phyloP scores from a whole-genome alignment of 2,797 vertebrate genomes.

The Peromyscus melanophrys region DNA sequence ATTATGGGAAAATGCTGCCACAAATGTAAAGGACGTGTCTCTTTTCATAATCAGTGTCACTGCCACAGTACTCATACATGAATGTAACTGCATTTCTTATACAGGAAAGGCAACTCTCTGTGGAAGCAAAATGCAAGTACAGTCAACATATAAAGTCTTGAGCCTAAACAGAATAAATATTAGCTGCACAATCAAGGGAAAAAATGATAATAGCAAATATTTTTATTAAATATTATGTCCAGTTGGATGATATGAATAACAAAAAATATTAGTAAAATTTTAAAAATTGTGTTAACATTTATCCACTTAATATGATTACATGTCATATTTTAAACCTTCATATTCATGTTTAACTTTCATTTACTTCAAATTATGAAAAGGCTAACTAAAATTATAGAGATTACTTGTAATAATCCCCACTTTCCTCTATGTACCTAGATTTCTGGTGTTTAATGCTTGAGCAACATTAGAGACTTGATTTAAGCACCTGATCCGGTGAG shows the following conservation, averaged over 20 bases:
- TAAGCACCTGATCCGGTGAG: background rate
- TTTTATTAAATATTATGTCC: background rate
- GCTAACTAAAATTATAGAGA: background rate
- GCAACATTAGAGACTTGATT: background rate
- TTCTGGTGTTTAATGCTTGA: background rate
- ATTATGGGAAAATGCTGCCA: background rate
- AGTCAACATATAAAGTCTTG: background rate
- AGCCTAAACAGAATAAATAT: background rate
- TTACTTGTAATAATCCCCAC: background rate
- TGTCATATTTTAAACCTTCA: background rate
- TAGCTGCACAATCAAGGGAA: background rate
- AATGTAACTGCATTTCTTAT: background rate
- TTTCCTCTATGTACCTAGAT: background rate
- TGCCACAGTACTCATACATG: too few species aligned
- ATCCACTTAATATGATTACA: background rate
- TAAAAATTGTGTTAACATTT: background rate
- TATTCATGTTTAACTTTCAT: background rate
- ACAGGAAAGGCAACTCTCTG: background rate
- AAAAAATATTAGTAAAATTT: background rate
- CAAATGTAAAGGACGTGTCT: background rate
- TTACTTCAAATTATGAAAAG: background rate
- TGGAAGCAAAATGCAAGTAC: background rate
- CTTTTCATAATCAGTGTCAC: background rate
- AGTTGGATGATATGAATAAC: background rate
- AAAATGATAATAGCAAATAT: background rate